Base-by-base conservation (phyloP, 2,113 vertebrate species). In the Camelus bactrianus region DNA sequence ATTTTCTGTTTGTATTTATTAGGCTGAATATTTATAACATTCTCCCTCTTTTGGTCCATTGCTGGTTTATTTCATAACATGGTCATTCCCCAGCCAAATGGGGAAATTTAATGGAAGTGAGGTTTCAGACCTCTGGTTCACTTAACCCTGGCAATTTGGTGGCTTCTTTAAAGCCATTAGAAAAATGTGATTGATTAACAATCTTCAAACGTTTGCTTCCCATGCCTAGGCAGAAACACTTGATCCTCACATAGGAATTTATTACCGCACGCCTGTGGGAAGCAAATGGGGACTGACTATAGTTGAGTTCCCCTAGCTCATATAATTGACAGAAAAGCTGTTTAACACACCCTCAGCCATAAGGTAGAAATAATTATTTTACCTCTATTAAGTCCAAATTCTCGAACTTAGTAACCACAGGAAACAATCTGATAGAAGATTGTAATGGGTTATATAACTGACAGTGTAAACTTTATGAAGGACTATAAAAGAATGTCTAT, bases 291-390 rank as follows among this genome's bases (percentile, higher is more conserved):
- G 50, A 28, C n/a, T 11, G 4, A 50, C 48, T 72, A 2, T 58
- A 6, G 35, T 3, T 69, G 46, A 67, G 13, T 83, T 91, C 20
- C 22, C n/a, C 67, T 91, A n/a, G 17, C 12, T n/a, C 20, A n/a
- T 16, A 28, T 52, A 46, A 82, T 69, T 90, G 38, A 62, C 1
- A 77, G 73, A 77, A 42, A 88, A 75, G 11, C 24, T 56, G 2
- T 42, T 72, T 85, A 86, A 67, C 24, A 60, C 11, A 91, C 38
- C 1, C 4, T 90, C 60, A 90, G 48, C 30, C 13, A 52, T 70
- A 48, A 92, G 73, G 26, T 16, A 86, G 15, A 94, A 62, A 93
- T 90, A 70, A 77, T 95, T 84, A 38, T 80, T 95, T 80, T 88
- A 48, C 13, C 8, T 70, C 28, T 42, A 80, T 70, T 83, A 84